Base-by-base conservation (phyloP, 2,888 invertebrate species). In the Sericinus montela region DNA sequence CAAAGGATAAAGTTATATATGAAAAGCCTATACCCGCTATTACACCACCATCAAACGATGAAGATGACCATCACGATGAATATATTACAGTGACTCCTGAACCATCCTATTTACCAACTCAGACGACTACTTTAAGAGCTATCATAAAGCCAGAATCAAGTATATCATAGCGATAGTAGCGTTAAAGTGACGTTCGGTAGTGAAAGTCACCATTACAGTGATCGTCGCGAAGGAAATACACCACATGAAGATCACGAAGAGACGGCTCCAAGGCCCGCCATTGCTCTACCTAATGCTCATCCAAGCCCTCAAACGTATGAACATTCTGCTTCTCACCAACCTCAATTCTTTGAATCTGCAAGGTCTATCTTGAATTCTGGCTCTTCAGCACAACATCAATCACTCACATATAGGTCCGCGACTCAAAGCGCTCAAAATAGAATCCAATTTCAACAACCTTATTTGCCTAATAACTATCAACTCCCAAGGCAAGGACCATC, bases 91-190 rank as follows among this genome's bases (percentile, higher is more conserved):
- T 90, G 1, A 90, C 91, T 5, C 89, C 91, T 19, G 90, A 87
- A 54, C 85, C 88, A 3, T 55, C 65, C 14, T 85, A 88, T 42
- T 74, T 91, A 1, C 87, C 92, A 1, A 91, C 91, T 40, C 92
- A 92, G 51, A 92, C 94, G 0, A 97, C 97, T 0, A 96, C 96
- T 0, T 76, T 96, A 44, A 89, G 96, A 67, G 94, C 96, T 0
- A 93, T 97, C 32, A 96, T 97, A 44, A 93, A 94, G 61, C 96
- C 96, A 0, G 96, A 96, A 64, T 96, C 96, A 96, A 78, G 90
- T 92, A 10, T 96, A 94, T 62, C 95, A 96, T 62, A 94, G 94
- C 53, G 92, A 94, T 54, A 94, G 94, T 59, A 95, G 94, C 43
- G 93, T 96, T 1, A 94, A 93, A 66, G 93, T 96, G 1, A 95